phyloP scores from a whole-genome alignment of 2,888 invertebrate genomes.

The Sthenelais limicola region DNA sequence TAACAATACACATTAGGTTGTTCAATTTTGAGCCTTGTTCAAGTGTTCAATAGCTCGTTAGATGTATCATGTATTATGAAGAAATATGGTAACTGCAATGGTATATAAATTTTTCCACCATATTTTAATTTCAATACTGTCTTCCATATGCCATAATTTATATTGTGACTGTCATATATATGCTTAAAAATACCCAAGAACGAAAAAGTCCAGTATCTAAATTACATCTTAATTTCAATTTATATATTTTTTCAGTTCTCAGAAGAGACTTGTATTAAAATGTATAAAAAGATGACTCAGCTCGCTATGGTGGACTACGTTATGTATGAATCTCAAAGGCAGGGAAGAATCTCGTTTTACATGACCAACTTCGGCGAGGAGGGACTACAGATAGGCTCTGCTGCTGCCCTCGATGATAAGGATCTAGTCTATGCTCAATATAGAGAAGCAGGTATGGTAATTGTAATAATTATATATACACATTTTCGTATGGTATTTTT shows the following conservation, averaged over 20 bases:
- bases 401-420: slow-evolving; percentile 83
- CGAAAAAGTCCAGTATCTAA: not conserved
- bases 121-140: too few species aligned
- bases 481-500: too few species aligned
- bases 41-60: too few species aligned
- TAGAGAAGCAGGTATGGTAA: slow-evolving; percentile 82
- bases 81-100: too few species aligned
- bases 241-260: slow-evolving; percentile 74
- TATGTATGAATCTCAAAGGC: slow-evolving; percentile 92
- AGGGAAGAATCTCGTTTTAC: slow-evolving; percentile 96
- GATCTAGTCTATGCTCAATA: slow-evolving; percentile 95
- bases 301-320: slow-evolving; percentile 93
- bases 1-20: too few species aligned
- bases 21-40: too few species aligned
- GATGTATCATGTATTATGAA: too few species aligned
- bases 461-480: too few species aligned
- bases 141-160: not conserved
- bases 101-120: too few species aligned
- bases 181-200: not conserved
- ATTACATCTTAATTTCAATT: not conserved
- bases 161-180: slow-evolving; percentile 17
- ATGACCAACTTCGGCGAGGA: slow-evolving; percentile 98
- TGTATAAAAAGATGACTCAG: slow-evolving; percentile 91
- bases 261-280: slow-evolving; percentile 80
- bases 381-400: slow-evolving; percentile 92